phyloP scores from a whole-genome alignment of 2,888 invertebrate genomes.

The Sisyra terminalis region DNA sequence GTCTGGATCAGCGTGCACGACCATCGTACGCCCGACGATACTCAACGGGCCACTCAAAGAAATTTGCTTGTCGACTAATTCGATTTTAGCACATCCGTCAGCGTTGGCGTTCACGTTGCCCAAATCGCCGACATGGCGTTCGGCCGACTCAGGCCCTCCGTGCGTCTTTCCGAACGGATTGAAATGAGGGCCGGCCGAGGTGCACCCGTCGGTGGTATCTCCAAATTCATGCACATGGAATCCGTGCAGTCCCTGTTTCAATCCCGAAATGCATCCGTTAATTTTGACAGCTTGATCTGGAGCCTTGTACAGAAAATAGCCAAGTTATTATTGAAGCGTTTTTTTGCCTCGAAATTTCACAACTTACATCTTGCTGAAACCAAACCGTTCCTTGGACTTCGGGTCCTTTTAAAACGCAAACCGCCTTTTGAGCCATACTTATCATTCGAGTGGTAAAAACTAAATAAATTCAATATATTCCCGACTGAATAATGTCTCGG shows the following conservation, averaged over 20 bases:
- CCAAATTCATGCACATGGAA: constrained; percentile 96
- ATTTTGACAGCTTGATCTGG: constrained; percentile 52
- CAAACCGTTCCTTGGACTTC: constrained; percentile 59
- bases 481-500: too few species aligned
- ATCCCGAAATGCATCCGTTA: constrained; percentile 67
- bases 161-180: constrained; percentile 72
- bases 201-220: constrained; percentile 89
- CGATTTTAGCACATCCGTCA: constrained; percentile 47
- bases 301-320: constrained; percentile 28
- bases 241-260: constrained; percentile 65
- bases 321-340: constrained; percentile 5
- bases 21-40: constrained; percentile 72
- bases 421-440: constrained; percentile 52
- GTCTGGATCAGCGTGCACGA: constrained; percentile 85
- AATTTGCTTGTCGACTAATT: constrained; percentile 43
- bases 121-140: constrained; percentile 81
- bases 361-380: constrained; percentile 53
- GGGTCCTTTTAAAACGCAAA: constrained; percentile 75
- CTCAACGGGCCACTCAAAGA: constrained; percentile 52
- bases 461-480: too few species aligned
- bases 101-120: constrained; percentile 59
- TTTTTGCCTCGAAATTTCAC: not conserved
- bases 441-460: too few species aligned
- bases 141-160: constrained; percentile 55
- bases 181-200: constrained; percentile 88